Evolutionary conservation across 2,113 vertebrate species (phyloP).

Genomic region (Donacobius atricapilla): DNA sequence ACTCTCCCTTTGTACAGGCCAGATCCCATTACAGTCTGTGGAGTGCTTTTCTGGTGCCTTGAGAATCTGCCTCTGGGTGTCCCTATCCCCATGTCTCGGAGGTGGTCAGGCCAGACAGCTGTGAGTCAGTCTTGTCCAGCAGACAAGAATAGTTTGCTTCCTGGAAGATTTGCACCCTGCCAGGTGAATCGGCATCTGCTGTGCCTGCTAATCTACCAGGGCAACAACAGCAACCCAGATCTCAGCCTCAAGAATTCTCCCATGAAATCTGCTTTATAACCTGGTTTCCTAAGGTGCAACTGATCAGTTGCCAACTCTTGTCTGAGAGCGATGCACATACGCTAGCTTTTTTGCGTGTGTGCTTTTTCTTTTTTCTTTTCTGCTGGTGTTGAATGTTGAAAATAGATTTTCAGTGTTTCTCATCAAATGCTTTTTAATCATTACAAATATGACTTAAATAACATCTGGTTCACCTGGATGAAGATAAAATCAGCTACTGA

Average conservation of each 20-base stretch:
- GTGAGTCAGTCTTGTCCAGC: accelerated
- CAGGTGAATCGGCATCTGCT: background rate
- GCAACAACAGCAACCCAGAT: background rate
- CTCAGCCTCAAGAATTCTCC: background rate
- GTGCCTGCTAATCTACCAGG: background rate
- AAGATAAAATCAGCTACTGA: background rate
- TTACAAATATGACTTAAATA: background rate
- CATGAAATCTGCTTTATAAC: background rate
- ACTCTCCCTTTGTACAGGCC: accelerated
- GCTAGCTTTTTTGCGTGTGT: accelerated
- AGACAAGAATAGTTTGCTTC: background rate
- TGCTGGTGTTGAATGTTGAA: background rate
- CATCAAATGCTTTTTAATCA: background rate
- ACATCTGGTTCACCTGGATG: background rate
- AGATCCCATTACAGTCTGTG: background rate
- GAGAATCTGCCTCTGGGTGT: background rate
- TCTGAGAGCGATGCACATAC: background rate
- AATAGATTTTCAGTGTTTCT: background rate
- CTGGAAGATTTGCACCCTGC: background rate
- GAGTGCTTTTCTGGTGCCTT: background rate
- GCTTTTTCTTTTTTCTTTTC: background rate
- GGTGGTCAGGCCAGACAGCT: background rate
- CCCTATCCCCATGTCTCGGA: accelerated
- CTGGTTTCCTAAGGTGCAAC: background rate
- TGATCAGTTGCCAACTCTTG: background rate